phyloP scores from a whole-genome alignment of 2,113 vertebrate genomes.

The Entelurus aequoreus region DNA sequence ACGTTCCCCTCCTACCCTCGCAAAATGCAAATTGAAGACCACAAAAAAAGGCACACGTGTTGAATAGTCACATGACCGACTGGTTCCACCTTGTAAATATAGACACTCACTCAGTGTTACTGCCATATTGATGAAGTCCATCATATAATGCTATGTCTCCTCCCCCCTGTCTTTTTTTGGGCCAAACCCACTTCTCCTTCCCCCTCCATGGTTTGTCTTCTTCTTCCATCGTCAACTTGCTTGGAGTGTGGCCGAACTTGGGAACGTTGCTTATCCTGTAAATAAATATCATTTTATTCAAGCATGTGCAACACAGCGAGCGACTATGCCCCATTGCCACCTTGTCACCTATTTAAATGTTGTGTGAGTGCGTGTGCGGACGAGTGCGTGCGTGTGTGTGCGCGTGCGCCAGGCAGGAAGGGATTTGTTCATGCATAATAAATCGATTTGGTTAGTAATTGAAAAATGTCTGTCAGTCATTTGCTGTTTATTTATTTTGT shows the following conservation, averaged over 20 bases:
- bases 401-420: conserved; percentile 49
- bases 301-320: conserved; percentile 93
- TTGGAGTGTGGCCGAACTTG: conserved; percentile 45
- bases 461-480: neutral
- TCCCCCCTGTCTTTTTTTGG: conserved; percentile 3
- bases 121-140: conserved; percentile 86
- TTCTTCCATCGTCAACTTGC: conserved; percentile 35
- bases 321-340: conserved; percentile 71
- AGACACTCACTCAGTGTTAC: conserved; percentile 94
- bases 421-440: conserved; percentile 77
- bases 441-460: conserved; percentile 77
- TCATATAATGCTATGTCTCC: conserved; percentile 35
- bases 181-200: conserved; percentile 38
- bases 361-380: conserved; percentile 46
- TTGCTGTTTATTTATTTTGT: too few relatives aligned
- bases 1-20: conserved; percentile 13
- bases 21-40: conserved; percentile 46
- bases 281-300: conserved; percentile 97
- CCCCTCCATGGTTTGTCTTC: conserved; percentile 37
- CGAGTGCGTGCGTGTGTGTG: conserved; percentile 47
- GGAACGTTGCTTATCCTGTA: conserved; percentile 84
- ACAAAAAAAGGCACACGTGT: conserved; percentile 50
- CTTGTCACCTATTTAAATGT: conserved; percentile 78
- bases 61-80: conserved; percentile 63
- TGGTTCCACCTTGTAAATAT: conserved; percentile 83